Percentiles rank a stretch among this genome's conserved stretches.
Evolutionary conservation across 2,797 vertebrate species (phyloP).

Genomic region (Anguilla pacifica): DNA sequence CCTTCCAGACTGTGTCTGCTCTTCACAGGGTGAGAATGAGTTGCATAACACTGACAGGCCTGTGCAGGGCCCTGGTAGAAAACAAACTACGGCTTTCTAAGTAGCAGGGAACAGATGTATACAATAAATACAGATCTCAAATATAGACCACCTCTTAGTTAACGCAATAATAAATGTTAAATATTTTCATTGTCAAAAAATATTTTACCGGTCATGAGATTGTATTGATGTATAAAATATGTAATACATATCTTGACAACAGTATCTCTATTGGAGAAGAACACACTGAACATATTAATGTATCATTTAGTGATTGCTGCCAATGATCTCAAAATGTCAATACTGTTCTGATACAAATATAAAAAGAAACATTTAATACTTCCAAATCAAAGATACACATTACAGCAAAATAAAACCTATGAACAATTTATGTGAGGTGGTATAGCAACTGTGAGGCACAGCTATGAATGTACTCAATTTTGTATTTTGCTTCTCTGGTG

Average conservation of each 20-base stretch:
- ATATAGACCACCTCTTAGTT: neutral
- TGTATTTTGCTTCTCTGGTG: conserved; percentile 66
- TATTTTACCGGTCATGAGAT: conserved; percentile 71
- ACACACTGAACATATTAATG: neutral
- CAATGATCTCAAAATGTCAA: neutral
- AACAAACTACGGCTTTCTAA: neutral
- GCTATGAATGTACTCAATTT: neutral
- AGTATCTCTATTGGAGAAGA: neutral
- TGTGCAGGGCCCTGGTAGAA: neutral
- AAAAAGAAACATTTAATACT: neutral
- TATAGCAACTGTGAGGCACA: neutral
- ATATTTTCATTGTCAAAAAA: neutral
- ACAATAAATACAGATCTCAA: neutral
- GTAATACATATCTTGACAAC: neutral
- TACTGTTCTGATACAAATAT: neutral
- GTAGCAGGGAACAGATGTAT: neutral
- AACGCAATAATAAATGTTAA: neutral
- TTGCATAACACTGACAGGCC: neutral
- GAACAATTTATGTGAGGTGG: conserved; percentile 65
- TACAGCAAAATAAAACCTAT: conserved; percentile 59
- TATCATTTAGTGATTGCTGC: neutral
- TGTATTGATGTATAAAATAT: conserved; percentile 13
- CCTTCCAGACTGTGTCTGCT: conserved; percentile 87
- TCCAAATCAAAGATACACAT: neutral
- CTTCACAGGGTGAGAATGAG: conserved; percentile 77